Conservation (phyloP, 2,888 invertebrate species). For the Xylocampa areola region DNA sequence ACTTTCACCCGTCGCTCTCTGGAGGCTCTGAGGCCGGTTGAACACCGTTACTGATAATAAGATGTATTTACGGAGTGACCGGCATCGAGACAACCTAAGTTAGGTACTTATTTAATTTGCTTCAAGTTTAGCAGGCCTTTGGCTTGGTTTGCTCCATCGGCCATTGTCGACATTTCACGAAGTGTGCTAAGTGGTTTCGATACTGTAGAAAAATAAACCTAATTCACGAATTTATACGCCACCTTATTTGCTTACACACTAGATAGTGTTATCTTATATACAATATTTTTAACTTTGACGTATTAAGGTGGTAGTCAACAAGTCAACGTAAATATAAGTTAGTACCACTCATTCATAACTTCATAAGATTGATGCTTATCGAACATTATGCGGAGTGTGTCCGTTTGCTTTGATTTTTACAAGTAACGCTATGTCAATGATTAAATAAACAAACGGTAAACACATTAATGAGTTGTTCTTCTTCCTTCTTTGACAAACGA, state of each 20-base stretch:
- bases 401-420: constrained; percentile 1
- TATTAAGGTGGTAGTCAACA: constrained; percentile 42
- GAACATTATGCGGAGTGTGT: constrained; percentile 1
- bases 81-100: constrained; percentile 60
- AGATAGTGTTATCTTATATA: constrained; percentile 45
- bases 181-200: background rate
- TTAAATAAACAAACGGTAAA: constrained; percentile 9
- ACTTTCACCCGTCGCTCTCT: constrained; percentile 84
- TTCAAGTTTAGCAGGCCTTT: constrained; percentile 24
- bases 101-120: constrained; percentile 45
- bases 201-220: constrained; percentile 39
- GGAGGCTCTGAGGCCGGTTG: constrained; percentile 80
- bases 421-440: background rate
- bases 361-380: constrained; percentile 11
- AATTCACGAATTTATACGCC: constrained; percentile 48
- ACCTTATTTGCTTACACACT: constrained; percentile 54
- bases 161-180: constrained; percentile 1
- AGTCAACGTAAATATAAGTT: constrained; percentile 46
- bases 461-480: constrained; percentile 10
- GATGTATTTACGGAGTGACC: constrained; percentile 73
- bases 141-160: constrained; percentile 34
- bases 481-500: constrained; percentile 31
- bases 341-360: constrained; percentile 46
- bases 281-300: constrained; percentile 34
- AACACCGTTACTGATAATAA: constrained; percentile 85